Percentiles rank a stretch among this genome's conserved stretches.
These are phyloP conservation scores for Campylomormyrus numenius DNA, from an alignment of 2,113 vertebrate species.

Conservation along the genomic window DNA sequence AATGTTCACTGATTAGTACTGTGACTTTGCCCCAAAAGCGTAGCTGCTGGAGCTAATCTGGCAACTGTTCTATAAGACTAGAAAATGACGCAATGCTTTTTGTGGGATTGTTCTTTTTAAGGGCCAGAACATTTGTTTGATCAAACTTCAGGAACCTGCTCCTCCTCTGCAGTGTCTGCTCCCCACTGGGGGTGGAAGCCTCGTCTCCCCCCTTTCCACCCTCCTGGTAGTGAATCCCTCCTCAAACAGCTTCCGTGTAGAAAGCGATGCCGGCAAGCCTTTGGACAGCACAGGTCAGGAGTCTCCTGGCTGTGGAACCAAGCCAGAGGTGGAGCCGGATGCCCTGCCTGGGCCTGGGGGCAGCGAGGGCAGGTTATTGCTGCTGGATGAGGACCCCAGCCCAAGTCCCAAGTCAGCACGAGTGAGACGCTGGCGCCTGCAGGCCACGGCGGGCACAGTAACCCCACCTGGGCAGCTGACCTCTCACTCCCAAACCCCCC, in stretches of 20 bases:
- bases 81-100: not conserved
- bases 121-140: not conserved
- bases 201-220: slow-evolving; percentile 8
- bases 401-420: not conserved
- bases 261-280: not conserved
- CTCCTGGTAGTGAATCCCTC: slow-evolving; percentile 6
- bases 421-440: slow-evolving; percentile 13
- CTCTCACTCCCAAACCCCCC: not conserved
- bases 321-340: not conserved
- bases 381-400: not conserved
- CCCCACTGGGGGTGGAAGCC: not conserved
- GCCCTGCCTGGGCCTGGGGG: no score
- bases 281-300: not conserved
- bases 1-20: not conserved
- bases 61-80: not conserved
- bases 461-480: not conserved
- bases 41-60: not conserved
- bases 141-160: not conserved
- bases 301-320: not conserved
- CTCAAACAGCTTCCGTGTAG: not conserved
- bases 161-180: slow-evolving; percentile 6
- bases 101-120: not conserved
- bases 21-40: not conserved
- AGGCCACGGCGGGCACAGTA: not conserved
- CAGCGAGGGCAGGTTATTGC: not conserved